phyloP scores from a whole-genome alignment of 2,888 invertebrate species.

The Argyresthia goedartella region DNA sequence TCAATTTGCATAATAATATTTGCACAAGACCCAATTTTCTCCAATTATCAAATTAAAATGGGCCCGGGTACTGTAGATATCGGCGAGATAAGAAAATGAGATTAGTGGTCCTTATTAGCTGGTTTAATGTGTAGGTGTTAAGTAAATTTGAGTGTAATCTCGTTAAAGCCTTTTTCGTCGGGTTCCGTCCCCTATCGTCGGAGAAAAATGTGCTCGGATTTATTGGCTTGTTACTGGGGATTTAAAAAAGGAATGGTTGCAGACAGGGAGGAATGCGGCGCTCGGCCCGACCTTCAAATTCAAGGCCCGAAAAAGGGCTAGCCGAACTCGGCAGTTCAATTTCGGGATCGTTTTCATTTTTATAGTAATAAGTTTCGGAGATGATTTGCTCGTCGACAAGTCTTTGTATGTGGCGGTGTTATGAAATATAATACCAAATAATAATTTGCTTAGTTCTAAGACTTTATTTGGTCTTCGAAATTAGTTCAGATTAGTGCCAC shows the following conservation, averaged over 20 bases:
- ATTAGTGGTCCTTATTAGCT: conserved; percentile 58
- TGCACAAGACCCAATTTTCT: conserved; percentile 47
- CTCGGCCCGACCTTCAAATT: conserved; percentile 30
- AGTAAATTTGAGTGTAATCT: conserved; percentile 71
- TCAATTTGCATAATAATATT: conserved; percentile 51
- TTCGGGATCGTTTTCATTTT: conserved; percentile 37
- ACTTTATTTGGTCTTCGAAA: too few species aligned
- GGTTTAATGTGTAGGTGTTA: conserved; percentile 65
- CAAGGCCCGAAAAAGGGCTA: conserved; percentile 40
- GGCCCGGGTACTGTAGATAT: conserved; percentile 21
- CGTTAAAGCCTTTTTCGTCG: conserved; percentile 56
- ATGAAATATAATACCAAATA: too few species aligned
- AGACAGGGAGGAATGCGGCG: conserved; percentile 47
- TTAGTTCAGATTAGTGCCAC: too few species aligned
- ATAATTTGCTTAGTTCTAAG: too few species aligned
- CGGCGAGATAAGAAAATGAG: conserved; percentile 52
- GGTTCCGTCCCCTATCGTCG: conserved; percentile 18
- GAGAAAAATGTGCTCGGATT: conserved; percentile 62
- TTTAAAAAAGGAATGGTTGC: conserved; percentile 56
- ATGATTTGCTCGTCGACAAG: neutral
- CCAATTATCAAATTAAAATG: conserved; percentile 58
- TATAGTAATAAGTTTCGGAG: neutral
- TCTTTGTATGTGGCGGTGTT: too few species aligned
- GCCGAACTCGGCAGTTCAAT: conserved; percentile 43
- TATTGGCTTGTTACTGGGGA: conserved; percentile 69